A percentile compares a stretch with the other conserved stretches of the same genome.
Evolutionary conservation across 2,888 invertebrate genomes (phyloP).

Genomic region (Marasmarcha lunaedactyla): DNA sequence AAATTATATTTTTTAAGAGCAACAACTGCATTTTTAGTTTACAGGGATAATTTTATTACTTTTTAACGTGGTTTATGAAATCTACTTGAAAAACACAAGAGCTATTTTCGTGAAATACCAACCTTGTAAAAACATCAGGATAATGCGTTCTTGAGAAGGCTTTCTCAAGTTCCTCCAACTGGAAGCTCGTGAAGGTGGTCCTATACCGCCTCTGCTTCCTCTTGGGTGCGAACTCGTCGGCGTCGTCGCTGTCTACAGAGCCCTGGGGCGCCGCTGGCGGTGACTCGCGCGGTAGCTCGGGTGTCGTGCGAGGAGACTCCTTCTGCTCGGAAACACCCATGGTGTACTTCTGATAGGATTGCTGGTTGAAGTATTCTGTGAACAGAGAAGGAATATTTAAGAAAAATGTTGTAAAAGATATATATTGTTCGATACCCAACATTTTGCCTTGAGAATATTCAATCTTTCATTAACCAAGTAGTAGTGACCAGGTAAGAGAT

Average conservation of each 20-base stretch:
- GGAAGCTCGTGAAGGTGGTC: constrained; percentile 95
- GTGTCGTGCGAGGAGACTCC: constrained; percentile 55
- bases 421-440: no score
- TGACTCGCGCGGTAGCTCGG: constrained; percentile 46
- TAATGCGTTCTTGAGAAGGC: constrained; percentile 98
- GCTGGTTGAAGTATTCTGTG: constrained; percentile 44
- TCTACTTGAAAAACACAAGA: no score
- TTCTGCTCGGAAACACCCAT: constrained; percentile 52
- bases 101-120: no score
- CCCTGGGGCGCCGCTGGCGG: constrained; percentile 65
- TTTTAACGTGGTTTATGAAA: no score
- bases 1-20: no score
- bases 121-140: constrained; percentile 98
- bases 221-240: constrained; percentile 87
- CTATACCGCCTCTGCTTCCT: constrained; percentile 91
- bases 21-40: no score
- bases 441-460: no score
- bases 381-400: constrained; percentile 17
- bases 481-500: no score
- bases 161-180: constrained; percentile 95
- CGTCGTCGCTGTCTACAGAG: constrained; percentile 74
- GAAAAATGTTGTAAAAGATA: no score
- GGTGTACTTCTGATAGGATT: constrained; percentile 41
- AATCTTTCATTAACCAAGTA: no score
- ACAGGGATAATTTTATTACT: no score